Evolutionary conservation across 2,888 invertebrate species (phyloP), one percentile per base, ranked within the genome.

Genomic region (Anthophora plumipes): DNA sequence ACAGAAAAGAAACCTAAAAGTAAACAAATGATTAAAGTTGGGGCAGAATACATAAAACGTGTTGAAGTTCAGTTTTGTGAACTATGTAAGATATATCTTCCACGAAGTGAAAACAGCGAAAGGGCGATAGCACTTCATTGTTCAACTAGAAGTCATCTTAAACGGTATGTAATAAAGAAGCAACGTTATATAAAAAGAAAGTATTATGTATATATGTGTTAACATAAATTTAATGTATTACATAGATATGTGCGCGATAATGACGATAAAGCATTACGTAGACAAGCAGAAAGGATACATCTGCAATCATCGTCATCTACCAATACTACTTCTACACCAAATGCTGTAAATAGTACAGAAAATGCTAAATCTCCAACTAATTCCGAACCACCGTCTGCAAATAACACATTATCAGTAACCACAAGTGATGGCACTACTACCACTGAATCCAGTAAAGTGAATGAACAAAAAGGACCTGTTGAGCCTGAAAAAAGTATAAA

Each of bases 1-100:
- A 70, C 89, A 14, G 93, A 93, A 5, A 95, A 95, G 87, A 93
- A 94, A 77, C 92, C 94, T 8, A 96, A 95, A 90, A 92, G 90
- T 52, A 96, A 96, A 89, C 95, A 96, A 80, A 96, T 96, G 91
- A 96, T 96, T 12, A 96, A 96, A 86, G 96, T 97, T 73, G 97
- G 97, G 14, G 95, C 95, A 69, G 97, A 97, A 86, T 96, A 96
- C 89, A 96, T 97, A 61, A 96, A 96, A 90, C 96, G 96, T 90
- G 95, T 97, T 69, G 96, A 97, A 93, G 97, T 97, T 14, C 95
- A 96, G 93, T 97, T 96, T 93, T 97, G 97, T 92, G 97, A 97
- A 90, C 93, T 97, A 78, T 97, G 97, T 93, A 96, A 96, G 89
- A 95, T 96, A 91, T 97, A 97, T 93, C 93, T 97, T 89, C 95